Conservation (phyloP, 2,888 invertebrate species). For the Harmothoe impar region DNA sequence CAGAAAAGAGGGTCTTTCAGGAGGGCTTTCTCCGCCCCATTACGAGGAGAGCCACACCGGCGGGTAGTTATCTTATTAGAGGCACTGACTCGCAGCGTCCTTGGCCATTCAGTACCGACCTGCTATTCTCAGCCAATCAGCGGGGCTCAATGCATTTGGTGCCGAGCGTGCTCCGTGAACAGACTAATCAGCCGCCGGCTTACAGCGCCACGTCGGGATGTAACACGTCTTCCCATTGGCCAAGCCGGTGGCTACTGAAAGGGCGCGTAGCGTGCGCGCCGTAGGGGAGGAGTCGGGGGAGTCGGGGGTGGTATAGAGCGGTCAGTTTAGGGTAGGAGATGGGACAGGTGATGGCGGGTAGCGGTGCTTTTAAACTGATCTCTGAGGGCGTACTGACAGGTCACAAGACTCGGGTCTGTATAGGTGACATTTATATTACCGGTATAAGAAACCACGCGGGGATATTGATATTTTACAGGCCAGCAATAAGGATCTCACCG, state of each 20-base stretch:
- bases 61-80: constrained; percentile 49
- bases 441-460: too few relatives aligned
- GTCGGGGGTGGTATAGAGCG: not conserved
- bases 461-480: too few relatives aligned
- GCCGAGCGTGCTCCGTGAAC: not conserved
- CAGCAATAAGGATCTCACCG: too few relatives aligned
- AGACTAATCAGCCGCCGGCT: constrained; percentile 34
- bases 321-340: not conserved
- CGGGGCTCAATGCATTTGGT: constrained; percentile 42
- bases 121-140: constrained; percentile 58
- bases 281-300: not conserved
- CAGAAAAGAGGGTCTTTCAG: constrained; percentile 23
- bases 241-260: not conserved
- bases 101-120: constrained; percentile 12
- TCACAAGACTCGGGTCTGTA: too few relatives aligned
- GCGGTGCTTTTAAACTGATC: too few relatives aligned
- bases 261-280: too few relatives aligned
- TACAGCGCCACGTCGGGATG: not conserved
- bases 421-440: too few relatives aligned
- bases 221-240: constrained; percentile 25
- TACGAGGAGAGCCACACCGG: not conserved
- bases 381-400: too few relatives aligned
- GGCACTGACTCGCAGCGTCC: not conserved
- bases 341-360: not conserved
- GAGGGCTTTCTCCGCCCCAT: constrained; percentile 28